phyloP scores from a whole-genome alignment of 2,113 vertebrate species.

The Coregonus clupeaformis region DNA sequence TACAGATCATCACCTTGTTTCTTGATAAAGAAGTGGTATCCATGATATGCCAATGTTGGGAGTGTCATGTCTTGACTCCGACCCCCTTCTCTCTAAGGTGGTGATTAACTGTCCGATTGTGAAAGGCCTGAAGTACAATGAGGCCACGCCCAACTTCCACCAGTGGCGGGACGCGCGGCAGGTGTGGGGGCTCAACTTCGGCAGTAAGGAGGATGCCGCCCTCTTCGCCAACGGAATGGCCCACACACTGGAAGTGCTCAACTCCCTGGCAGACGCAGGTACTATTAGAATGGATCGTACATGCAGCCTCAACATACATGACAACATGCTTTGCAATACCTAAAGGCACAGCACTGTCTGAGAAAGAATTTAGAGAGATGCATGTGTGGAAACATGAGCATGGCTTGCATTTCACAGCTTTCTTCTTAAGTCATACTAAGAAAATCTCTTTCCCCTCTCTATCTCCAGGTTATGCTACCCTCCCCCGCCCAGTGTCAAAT shows the following conservation, averaged over 20 bases:
- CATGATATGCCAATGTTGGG: neutral
- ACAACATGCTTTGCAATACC: neutral
- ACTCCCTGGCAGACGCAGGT: conserved; percentile 70
- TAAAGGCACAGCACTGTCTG: no score
- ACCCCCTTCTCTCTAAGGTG: conserved; percentile 72
- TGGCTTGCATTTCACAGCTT: neutral
- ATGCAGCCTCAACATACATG: conserved; percentile 2
- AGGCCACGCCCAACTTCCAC: conserved; percentile 90
- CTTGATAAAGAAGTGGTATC: neutral
- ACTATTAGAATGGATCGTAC: neutral
- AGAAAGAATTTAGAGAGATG: neutral
- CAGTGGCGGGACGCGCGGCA: conserved; percentile 90
- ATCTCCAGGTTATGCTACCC: conserved; percentile 63
- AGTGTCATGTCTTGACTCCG: neutral
- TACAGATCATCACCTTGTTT: neutral
- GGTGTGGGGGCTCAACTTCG: conserved; percentile 92
- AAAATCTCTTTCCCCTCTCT: conserved; percentile 16
- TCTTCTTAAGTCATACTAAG: neutral
- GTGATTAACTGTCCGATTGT: conserved; percentile 89
- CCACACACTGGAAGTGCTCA: conserved; percentile 75
- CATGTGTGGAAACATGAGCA: neutral
- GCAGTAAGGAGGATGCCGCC: conserved; percentile 84
- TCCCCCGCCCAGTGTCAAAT: conserved; percentile 75
- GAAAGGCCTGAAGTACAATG: conserved; percentile 89
- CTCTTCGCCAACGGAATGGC: conserved; percentile 80